Conservation (phyloP, 2,113 vertebrate species). For the Arvicanthis niloticus region DNA sequence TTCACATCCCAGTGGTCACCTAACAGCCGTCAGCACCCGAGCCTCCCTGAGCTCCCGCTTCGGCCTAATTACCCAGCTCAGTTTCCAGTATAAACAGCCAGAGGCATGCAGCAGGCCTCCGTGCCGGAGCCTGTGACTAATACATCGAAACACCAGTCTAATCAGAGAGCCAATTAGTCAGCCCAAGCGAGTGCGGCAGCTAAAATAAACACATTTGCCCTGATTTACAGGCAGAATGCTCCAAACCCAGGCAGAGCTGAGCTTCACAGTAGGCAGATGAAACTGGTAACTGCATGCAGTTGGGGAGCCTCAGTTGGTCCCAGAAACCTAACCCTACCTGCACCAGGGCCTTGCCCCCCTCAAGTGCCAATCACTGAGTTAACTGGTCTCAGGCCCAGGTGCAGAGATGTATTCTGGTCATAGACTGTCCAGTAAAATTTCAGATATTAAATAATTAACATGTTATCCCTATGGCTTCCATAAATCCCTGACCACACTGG, state of each 20-base stretch:
- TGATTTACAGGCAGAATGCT: background rate
- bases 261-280: rapidly evolving
- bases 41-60: slow-evolving; percentile 76
- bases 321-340: rapidly evolving
- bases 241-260: rapidly evolving
- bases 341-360: too few species aligned
- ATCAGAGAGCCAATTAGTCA: background rate
- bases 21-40: slow-evolving; percentile 82
- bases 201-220: background rate
- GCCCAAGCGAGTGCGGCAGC: background rate
- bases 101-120: slow-evolving; percentile 33
- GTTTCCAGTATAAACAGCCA: slow-evolving; percentile 74
- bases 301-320: rapidly evolving
- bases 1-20: slow-evolving; percentile 90
- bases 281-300: rapidly evolving
- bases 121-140: background rate
- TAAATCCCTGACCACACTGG: rapidly evolving
- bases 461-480: rapidly evolving
- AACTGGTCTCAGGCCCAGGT: rapidly evolving
- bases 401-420: rapidly evolving
- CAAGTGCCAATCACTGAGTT: rapidly evolving
- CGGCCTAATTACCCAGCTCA: slow-evolving; percentile 82
- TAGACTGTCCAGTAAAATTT: background rate
- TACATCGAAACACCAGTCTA: background rate
- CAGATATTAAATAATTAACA: too few species aligned